Conservation (phyloP, 2,888 invertebrate species). For the Melipona bicolor region DNA sequence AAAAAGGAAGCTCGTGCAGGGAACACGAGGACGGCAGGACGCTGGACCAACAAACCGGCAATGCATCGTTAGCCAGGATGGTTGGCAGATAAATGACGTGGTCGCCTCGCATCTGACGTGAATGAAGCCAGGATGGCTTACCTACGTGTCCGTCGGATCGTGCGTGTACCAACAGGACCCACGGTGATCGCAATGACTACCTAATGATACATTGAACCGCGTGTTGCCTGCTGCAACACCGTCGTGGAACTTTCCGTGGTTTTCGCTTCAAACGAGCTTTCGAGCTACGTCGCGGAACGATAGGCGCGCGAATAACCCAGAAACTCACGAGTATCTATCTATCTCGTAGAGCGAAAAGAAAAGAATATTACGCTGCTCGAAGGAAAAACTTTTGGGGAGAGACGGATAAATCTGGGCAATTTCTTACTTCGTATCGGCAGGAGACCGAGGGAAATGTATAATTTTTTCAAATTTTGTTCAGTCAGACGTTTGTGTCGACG, state of each 20-base stretch:
- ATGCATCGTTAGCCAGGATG: constrained; percentile 80
- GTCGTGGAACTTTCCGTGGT: constrained; percentile 50
- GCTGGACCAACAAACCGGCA: constrained; percentile 71
- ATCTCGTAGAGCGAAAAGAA: background rate
- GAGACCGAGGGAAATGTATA: background rate
- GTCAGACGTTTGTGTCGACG: background rate
- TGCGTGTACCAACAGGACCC: constrained; percentile 52
- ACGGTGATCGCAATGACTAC: constrained; percentile 77
- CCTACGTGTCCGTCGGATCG: constrained; percentile 65
- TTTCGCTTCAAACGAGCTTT: constrained; percentile 63
- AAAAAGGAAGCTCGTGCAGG: constrained; percentile 33
- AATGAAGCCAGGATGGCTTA: constrained; percentile 80
- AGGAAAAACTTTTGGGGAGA: background rate
- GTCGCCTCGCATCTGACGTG: constrained; percentile 81
- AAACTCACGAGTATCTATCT: no score
- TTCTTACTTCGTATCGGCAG: background rate
- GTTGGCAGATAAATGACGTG: constrained; percentile 81
- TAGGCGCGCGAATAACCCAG: background rate
- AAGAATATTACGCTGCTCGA: background rate
- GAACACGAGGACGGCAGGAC: constrained; percentile 53
- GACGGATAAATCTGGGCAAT: background rate
- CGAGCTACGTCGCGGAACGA: background rate
- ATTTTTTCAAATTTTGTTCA: background rate
- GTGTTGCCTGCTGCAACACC: constrained; percentile 35
- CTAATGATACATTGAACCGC: constrained; percentile 79